Evolutionary conservation across 2,888 invertebrate species (phyloP).

Genomic region (Caenorhabditis afra): DNA sequence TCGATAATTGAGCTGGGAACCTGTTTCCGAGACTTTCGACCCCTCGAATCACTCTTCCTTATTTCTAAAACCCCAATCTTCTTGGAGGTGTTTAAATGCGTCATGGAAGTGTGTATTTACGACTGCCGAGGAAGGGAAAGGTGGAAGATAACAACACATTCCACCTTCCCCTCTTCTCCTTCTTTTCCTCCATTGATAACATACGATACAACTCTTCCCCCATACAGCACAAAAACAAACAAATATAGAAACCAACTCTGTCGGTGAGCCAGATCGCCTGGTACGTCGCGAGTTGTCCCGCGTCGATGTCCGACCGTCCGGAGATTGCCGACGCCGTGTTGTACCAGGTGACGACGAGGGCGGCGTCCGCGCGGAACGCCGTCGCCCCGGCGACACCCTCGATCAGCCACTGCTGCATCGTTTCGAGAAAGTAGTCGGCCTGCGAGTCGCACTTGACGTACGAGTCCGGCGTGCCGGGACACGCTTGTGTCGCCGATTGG

Average conservation of each 20-base stretch:
- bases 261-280: constrained; percentile 85
- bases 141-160: too few species aligned
- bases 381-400: constrained; percentile 91
- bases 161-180: too few species aligned
- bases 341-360: constrained; percentile 91
- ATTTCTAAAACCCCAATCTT: constrained; percentile 11
- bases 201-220: too few species aligned
- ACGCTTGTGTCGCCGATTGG: constrained; percentile 68
- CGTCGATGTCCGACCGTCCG: constrained; percentile 79
- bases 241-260: constrained; percentile 85
- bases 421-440: constrained; percentile 77
- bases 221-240: too few species aligned
- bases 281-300: constrained; percentile 79
- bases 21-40: too few species aligned
- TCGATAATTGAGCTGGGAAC: too few species aligned
- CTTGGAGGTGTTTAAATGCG: constrained; percentile 26
- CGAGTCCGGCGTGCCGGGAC: constrained; percentile 74
- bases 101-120: constrained; percentile 57
- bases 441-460: constrained; percentile 78
- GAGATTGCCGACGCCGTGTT: constrained; percentile 80
- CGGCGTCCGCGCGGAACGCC: constrained; percentile 92
- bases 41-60: background rate
- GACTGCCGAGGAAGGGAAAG: constrained; percentile 19
- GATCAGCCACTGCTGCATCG: constrained; percentile 75
- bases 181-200: too few species aligned